Conservation (phyloP, 2,888 invertebrate species). For the Erebia aethiops region DNA sequence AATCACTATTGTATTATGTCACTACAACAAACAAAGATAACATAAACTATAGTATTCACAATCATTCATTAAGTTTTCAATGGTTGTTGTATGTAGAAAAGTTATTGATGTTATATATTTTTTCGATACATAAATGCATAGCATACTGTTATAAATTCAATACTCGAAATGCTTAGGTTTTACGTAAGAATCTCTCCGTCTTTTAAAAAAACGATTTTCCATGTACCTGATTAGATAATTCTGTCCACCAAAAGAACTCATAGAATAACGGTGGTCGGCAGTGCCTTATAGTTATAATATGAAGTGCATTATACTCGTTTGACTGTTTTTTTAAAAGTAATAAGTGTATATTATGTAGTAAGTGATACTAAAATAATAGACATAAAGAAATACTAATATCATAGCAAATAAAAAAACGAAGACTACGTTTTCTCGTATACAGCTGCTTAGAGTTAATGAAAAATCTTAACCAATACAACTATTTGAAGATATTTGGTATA, state of each 20-base stretch:
- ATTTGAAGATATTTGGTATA: constrained; percentile 24
- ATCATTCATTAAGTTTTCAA: constrained; percentile 25
- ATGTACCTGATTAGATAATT: neutral
- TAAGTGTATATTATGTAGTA: no score
- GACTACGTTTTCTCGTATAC: neutral
- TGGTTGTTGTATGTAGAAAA: neutral
- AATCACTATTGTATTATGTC: neutral
- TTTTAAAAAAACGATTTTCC: neutral
- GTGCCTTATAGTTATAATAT: neutral
- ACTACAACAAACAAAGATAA: neutral
- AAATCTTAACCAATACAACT: constrained; percentile 23
- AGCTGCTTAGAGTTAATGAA: neutral
- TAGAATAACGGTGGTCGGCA: neutral
- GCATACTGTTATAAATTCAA: constrained; percentile 6
- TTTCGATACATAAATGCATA: constrained; percentile 8
- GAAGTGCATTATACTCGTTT: neutral
- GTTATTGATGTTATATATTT: constrained; percentile 1
- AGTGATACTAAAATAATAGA: neutral
- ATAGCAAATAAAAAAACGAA: neutral
- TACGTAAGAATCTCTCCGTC: neutral
- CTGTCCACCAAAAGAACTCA: no score
- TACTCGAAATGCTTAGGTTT: neutral
- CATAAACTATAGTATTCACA: constrained; percentile 10
- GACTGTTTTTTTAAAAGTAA: no score
- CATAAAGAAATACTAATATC: neutral